Base-by-base conservation (phyloP, 2,797 vertebrate genomes). In the Anisognathus igniventris region DNA sequence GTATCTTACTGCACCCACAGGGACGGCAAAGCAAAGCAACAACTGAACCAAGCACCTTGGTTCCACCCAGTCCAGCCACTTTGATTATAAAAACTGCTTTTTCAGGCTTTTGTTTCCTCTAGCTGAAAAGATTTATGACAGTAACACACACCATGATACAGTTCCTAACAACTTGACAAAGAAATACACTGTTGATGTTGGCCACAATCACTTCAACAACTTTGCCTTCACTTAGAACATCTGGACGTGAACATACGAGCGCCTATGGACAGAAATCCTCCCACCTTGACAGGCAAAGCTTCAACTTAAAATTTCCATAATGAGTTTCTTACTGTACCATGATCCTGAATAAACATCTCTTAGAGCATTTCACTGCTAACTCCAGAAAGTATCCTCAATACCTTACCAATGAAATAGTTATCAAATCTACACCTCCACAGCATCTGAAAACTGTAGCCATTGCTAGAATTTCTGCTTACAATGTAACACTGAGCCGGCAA, bases 281-380 rank as follows among this genome's bases (percentile, higher is more conserved):
- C 20, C 61, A 53, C 8, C 25, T 35, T 19, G 44, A 87, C 12
- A 79, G n/a, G 22, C 30, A 92, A 81, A 88, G 23, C 17, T 86
- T 62, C 19, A 45, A 66, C 53, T 77, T 61, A 58, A 81, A 62
- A 75, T 75, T 75, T 51, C 70, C 10, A 10, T 9, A n/a, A 45
- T 1, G 9, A 58, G 14, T 51, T 90, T 78, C 66, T 40, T n/a
- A 84, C 21, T 39, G 44, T 25, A 42, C 25, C 0, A 0, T 4
- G 33, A 75, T 50, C 24, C 58, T 64, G 33, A 92, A 74, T 14
- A 91, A 89, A 65, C 8, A 37, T 6, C 37, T 72, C 78, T 39
- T 17, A 50, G 6, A 71, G 14, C 28, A 76, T 57, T 87, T 62
- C 5, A 0, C 31, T 50, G 21, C 21, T 44, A 56, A 76, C 40